Conservation (phyloP, 2,113 vertebrate genomes). For the Ancistrus triradiatus region DNA sequence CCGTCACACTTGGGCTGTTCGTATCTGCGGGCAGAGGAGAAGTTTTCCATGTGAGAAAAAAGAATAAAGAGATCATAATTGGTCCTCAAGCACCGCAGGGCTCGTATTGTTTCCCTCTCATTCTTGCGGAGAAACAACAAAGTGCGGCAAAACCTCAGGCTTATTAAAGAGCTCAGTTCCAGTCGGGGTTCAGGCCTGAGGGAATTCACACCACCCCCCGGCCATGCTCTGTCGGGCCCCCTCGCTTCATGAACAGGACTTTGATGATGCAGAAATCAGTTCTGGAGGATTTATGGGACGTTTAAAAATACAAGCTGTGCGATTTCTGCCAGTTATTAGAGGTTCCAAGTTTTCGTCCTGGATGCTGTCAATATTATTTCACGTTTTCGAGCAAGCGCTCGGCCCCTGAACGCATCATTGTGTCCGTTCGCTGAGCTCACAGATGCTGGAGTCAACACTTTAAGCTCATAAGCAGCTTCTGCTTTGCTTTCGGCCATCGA, state of each 20-base stretch:
- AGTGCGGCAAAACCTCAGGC: conserved; percentile 6
- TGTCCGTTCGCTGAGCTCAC: too few species aligned
- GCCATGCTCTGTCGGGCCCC: not conserved
- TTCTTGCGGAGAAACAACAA: conserved; percentile 5
- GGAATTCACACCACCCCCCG: not conserved
- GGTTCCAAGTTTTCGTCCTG: too few species aligned
- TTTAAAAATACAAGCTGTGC: too few species aligned
- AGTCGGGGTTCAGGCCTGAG: conserved; percentile 5
- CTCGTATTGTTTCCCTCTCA: not conserved
- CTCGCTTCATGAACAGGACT: not conserved
- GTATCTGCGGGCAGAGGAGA: conserved; percentile 67
- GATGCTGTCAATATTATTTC: too few species aligned
- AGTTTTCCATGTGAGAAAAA: conserved; percentile 9
- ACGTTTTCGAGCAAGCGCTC: too few species aligned
- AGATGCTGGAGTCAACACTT: too few species aligned
- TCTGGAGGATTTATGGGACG: too few species aligned
- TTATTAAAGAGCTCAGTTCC: conserved; percentile 13
- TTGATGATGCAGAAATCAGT: not conserved
- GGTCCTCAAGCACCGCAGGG: too few species aligned
- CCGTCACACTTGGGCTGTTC: conserved; percentile 93
- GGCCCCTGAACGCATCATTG: too few species aligned
- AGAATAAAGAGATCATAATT: not conserved
- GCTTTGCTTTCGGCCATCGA: too few species aligned
- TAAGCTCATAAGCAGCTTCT: too few species aligned
- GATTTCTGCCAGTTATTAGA: too few species aligned